phyloP scores from a whole-genome alignment of 2,888 invertebrate genomes.

The Trachelus tabidus region DNA sequence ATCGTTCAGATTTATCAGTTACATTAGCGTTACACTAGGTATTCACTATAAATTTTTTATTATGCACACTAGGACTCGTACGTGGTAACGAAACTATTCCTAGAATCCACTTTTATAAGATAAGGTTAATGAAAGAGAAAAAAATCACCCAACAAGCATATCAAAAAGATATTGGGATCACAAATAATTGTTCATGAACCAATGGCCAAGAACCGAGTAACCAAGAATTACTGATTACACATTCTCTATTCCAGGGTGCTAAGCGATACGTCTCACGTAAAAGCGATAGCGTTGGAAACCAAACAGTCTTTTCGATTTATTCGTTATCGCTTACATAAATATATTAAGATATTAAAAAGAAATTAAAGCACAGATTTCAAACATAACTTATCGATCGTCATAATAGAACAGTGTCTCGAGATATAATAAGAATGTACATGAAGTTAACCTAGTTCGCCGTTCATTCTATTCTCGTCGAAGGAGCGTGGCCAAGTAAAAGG shows the following conservation, averaged over 20 bases:
- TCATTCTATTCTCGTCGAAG: slow-evolving; percentile 17
- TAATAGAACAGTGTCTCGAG: slow-evolving; percentile 21
- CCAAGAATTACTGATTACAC: background rate
- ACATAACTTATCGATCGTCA: slow-evolving; percentile 40
- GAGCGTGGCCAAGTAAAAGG: background rate
- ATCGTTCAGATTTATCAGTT: background rate
- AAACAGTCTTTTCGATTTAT: slow-evolving; percentile 53
- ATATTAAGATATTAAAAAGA: slow-evolving; percentile 52
- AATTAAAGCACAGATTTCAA: slow-evolving; percentile 39
- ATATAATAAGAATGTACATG: slow-evolving; percentile 51
- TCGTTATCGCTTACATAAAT: slow-evolving; percentile 53
- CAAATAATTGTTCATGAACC: background rate
- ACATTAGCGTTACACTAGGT: background rate
- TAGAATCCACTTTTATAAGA: background rate
- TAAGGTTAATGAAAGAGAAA: background rate
- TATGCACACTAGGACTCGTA: background rate
- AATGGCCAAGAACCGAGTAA: background rate
- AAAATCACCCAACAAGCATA: background rate
- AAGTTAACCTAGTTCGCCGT: slow-evolving; percentile 41
- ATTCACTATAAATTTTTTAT: background rate
- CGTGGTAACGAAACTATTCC: background rate
- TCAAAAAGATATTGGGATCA: background rate
- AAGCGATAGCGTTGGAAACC: slow-evolving; percentile 32
- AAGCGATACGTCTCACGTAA: slow-evolving; percentile 27
- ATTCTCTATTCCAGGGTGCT: slow-evolving; percentile 13